Evolutionary conservation across 2,888 invertebrate species (phyloP), one percentile per base, ranked within the genome.

Genomic region (Hofmannophila pseudospretella): DNA sequence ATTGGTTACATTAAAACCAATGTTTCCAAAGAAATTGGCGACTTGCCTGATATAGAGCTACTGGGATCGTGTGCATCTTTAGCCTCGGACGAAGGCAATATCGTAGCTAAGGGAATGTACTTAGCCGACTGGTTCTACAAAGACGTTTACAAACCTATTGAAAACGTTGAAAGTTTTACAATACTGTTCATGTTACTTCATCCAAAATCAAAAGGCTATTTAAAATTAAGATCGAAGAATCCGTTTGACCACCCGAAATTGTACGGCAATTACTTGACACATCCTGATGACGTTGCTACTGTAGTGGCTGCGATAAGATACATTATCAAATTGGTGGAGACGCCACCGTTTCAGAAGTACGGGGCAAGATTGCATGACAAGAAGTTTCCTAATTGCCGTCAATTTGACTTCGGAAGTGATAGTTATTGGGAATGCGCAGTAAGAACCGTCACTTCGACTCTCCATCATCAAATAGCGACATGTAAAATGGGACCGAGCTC

Each of bases 251-350:
- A 89, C 38, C 94, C 94, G 0, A 73, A 89, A 19, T 87, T 95
- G 39, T 89, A 92, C 52, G 92, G 93, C 0, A 93, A 94, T 67
- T 94, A 94, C 59, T 88, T 94, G 45, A 82, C 89, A 1, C 84
- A 91, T 32, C 82, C 82, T 4, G 71, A 88, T 37, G 94, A 94
- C 48, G 61, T 89, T 1, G 81, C 81, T 12, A 85, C 89, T 1
- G 67, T 91, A 51, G 65, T 91, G 30, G 90, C 91, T 40, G 91
- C 90, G 3, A 88, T 89, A 48, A 54, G 73, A 35, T 89, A 90
- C 44, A 81, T 89, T 7, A 70, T 88, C 23, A 84, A 87, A 39
- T 59, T 92, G 14, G 79, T 89, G 0, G 77, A 88, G 27, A 90
- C 92, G 0, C 67, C 73, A 4, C 80, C 90, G 0, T 91, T 91